Conservation (phyloP, 2,888 invertebrate species). For the Acanthosepion lycidas region DNA sequence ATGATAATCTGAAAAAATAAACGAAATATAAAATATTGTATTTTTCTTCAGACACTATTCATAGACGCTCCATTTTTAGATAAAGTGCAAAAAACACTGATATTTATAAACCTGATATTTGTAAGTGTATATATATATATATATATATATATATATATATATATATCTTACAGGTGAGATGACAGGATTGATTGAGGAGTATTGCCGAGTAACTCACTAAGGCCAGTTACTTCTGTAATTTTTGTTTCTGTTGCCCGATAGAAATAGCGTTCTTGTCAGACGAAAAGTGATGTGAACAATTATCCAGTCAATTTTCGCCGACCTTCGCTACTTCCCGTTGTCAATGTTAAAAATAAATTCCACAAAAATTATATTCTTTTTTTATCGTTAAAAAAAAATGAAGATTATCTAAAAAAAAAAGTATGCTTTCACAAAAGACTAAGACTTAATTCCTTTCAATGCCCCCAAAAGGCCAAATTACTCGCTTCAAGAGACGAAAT, state of each 20-base stretch:
- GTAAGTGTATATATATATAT: no score
- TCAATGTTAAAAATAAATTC: slow-evolving; percentile 13
- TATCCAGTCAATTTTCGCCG: not conserved
- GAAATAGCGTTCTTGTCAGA: not conserved
- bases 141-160: no score
- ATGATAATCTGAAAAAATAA: no score
- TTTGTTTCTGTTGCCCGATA: not conserved
- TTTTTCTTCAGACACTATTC: no score
- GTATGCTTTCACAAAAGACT: not conserved
- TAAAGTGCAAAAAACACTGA: no score
- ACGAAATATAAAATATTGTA: no score
- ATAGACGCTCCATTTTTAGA: no score
- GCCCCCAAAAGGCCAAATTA: slow-evolving; percentile 11
- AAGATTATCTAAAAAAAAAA: not conserved
- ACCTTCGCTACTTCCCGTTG: not conserved
- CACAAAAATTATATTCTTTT: not conserved
- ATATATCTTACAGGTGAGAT: no score
- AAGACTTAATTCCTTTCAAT: slow-evolving; percentile 17
- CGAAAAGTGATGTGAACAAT: slow-evolving; percentile 9
- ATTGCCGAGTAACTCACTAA: not conserved
- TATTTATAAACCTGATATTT: no score
- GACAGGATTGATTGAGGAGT: no score
- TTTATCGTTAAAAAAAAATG: not conserved
- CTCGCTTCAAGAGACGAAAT: slow-evolving; percentile 14
- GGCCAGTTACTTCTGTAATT: not conserved